Evolutionary conservation across 2,888 invertebrate species (phyloP).

Genomic region (Caenorhabditis imperialis): DNA sequence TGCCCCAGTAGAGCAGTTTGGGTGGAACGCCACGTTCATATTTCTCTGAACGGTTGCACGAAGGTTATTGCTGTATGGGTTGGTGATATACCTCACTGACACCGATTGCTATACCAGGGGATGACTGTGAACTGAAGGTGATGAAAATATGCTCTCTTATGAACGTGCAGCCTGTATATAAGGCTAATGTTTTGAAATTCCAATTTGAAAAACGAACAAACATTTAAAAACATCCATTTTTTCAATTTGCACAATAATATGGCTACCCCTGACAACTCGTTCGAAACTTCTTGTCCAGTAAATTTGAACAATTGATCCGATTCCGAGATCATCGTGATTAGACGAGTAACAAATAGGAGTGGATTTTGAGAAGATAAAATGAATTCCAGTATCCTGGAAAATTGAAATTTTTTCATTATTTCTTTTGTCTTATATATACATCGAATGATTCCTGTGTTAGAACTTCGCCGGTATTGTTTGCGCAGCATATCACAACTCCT

Average conservation of each 20-base stretch:
- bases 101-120: conserved; percentile 20
- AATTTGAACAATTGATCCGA: conserved; percentile 41
- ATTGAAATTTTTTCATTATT: not conserved
- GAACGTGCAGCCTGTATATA: conserved; percentile 23
- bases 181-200: not conserved
- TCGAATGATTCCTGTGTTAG: conserved; percentile 33
- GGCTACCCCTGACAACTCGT: conserved; percentile 17
- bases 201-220: not conserved
- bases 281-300: conserved; percentile 38
- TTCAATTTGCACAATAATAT: conserved; percentile 38
- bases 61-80: not conserved
- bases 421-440: not conserved
- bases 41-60: conserved; percentile 6
- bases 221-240: conserved; percentile 43
- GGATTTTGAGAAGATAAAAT: conserved; percentile 35
- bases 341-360: conserved; percentile 7
- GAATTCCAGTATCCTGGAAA: conserved; percentile 32
- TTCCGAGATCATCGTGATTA: conserved; percentile 9
- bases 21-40: conserved; percentile 33
- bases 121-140: conserved; percentile 31
- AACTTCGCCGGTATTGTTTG: conserved; percentile 33
- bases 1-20: conserved; percentile 15
- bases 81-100: conserved; percentile 19
- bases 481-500: conserved; percentile 25
- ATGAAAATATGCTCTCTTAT: conserved; percentile 13